Evolutionary conservation across 2,797 vertebrate species (phyloP).

Genomic region (Notamacropus eugenii): DNA sequence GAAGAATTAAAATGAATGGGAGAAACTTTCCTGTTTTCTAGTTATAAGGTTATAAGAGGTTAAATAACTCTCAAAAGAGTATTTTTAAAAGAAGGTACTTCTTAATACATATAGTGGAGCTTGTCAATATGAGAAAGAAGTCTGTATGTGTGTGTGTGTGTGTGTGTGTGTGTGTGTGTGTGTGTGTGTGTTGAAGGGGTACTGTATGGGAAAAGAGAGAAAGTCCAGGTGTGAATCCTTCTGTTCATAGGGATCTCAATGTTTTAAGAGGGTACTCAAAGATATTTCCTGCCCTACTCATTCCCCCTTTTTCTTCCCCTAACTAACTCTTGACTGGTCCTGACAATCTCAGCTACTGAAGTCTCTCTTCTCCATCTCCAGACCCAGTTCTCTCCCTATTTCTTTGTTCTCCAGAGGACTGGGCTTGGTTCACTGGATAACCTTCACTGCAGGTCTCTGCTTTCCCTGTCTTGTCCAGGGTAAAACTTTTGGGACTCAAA

Average conservation of each 20-base stretch:
- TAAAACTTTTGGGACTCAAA: not conserved
- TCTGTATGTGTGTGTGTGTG: too few relatives aligned
- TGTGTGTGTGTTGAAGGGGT: too few relatives aligned
- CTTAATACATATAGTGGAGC: not conserved
- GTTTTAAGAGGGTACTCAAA: not conserved
- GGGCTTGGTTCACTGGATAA: not conserved
- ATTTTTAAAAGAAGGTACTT: not conserved
- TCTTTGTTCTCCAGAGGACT: not conserved
- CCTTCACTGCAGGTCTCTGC: not conserved
- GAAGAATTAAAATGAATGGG: too few relatives aligned
- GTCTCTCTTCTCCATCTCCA: not conserved
- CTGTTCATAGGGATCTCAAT: not conserved
- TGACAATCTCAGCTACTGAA: not conserved
- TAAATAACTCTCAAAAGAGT: not conserved
- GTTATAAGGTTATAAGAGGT: not conserved
- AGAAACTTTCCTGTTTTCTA: not conserved
- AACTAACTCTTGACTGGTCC: not conserved
- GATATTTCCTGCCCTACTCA: too few relatives aligned
- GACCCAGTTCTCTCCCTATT: not conserved
- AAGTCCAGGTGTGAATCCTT: not conserved
- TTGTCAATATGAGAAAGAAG: not conserved
- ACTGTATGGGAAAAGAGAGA: not conserved
- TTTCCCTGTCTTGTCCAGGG: not conserved
- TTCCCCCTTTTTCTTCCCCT: too few relatives aligned
- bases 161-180: too few relatives aligned